Evolutionary conservation across 2,113 vertebrate genomes (phyloP).

Genomic region (Paralichthys olivaceus): DNA sequence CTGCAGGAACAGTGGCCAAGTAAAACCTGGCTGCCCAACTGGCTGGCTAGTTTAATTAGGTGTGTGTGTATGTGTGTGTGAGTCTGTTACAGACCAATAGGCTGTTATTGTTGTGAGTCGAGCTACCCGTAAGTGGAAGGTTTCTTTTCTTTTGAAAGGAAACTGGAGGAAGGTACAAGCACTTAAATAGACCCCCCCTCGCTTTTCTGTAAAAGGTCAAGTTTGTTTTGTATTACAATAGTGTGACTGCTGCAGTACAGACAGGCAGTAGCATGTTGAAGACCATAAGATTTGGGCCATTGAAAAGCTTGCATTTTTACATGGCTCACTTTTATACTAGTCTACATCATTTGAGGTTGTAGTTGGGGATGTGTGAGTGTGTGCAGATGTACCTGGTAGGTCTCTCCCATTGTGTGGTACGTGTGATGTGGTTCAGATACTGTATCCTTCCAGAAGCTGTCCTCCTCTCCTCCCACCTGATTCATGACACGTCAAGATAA

Average conservation of each 20-base stretch:
- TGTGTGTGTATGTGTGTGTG: conserved; percentile 19
- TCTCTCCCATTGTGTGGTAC: conserved; percentile 95
- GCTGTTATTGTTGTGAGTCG: conserved; percentile 58
- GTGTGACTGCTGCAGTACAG: neutral
- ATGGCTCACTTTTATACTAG: neutral
- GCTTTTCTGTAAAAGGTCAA: conserved; percentile 5
- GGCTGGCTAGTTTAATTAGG: conserved; percentile 53
- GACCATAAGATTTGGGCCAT: neutral
- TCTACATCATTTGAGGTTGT: neutral
- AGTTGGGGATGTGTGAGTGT: neutral
- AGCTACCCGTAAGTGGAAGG: conserved; percentile 23
- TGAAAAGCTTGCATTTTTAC: neutral
- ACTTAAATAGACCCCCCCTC: conserved; percentile 15
- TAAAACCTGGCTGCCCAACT: conserved; percentile 62
- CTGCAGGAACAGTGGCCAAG: conserved; percentile 62
- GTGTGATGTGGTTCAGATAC: conserved; percentile 95
- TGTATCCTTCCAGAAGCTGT: conserved; percentile 96
- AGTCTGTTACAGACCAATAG: conserved; percentile 18
- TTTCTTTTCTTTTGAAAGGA: conserved; percentile 26
- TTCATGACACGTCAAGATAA: conserved; percentile 21
- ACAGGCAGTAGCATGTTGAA: neutral
- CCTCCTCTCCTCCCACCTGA: conserved; percentile 95
- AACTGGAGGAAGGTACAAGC: conserved; percentile 21
- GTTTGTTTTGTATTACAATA: conserved; percentile 14
- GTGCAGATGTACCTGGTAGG: conserved; percentile 87